Conservation (phyloP, 2,888 invertebrate species). For the Eustalomyia histrio region DNA sequence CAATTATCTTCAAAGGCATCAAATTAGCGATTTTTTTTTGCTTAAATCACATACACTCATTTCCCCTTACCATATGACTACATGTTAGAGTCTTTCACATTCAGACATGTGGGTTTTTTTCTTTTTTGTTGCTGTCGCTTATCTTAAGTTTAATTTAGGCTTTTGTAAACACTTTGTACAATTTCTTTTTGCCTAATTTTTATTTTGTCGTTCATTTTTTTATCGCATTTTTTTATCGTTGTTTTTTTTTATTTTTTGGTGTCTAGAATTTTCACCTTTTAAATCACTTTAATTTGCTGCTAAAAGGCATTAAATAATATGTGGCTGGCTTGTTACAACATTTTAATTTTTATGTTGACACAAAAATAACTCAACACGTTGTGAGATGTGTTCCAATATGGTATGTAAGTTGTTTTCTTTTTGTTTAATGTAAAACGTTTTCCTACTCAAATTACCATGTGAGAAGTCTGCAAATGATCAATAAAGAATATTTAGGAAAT, state of each 20-base stretch:
- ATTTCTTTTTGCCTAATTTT: background rate
- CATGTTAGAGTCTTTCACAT: background rate
- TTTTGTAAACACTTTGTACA: background rate
- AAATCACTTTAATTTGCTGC: conserved; percentile 42
- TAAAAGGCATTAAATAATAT: conserved; percentile 41
- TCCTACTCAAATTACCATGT: background rate
- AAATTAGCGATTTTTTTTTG: conserved; percentile 12
- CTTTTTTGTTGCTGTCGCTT: conserved; percentile 5
- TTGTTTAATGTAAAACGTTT: background rate
- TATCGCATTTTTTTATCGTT: background rate
- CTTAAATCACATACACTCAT: background rate
- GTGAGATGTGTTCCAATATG: background rate
- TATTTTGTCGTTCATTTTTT: background rate
- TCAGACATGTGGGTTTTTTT: background rate
- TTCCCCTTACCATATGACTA: background rate
- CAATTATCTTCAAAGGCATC: conserved; percentile 30
- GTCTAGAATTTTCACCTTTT: conserved; percentile 47
- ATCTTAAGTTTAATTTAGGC: conserved; percentile 10
- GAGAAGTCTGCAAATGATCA: background rate
- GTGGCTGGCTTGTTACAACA: conserved; percentile 28
- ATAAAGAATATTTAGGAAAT: background rate
- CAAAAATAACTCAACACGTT: background rate
- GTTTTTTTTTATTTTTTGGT: background rate
- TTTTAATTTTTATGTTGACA: conserved; percentile 2
- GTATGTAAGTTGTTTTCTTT: background rate